Evolutionary conservation across 2,888 invertebrate genomes (phyloP), one percentile per base, ranked within the genome.

Genomic region (Stenurella melanura): DNA sequence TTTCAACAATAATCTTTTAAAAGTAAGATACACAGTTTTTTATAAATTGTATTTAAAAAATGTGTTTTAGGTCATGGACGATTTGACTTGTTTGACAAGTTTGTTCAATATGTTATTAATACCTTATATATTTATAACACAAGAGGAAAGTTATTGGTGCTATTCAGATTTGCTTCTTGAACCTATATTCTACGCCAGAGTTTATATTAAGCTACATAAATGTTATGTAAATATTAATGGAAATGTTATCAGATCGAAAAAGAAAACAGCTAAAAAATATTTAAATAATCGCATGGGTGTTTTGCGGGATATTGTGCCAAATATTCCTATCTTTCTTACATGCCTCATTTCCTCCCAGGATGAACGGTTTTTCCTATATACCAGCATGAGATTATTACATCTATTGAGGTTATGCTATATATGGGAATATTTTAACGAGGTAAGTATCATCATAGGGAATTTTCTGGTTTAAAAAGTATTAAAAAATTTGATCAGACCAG

Each of bases 271-370:
- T 9, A 68, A 73, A 58, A 78, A 21, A 63, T 80, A 78, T 69
- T 42, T 80, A 10, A 78, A 75, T 50, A 75, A 50, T 19, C 75
- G 75, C 1, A 21, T 42, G 19, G 58, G 74, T 34, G 71, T 77
- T 11, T 70, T 80, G 56, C 77, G 78, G 80, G 78, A 80, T 64
- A 64, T 78, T 18, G 56, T 77, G 17, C 73, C 78, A 3, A 80
- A 78, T 57, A 38, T 80, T 15, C 80, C 80, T 7, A 21, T 80
- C 10, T 63, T 18, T n/a, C 18, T 76, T 1, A 57, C 70, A 17
- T 77, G 75, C 21, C 78, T 76, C 18, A 21, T 34, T 58, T 80
- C 72, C 68, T 66, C 54, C 30, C 63, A n/a, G 17, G 78, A 77
- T 34, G 74, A 78, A 34, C 60, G 75, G 74, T 77, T 77, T 38